These are phyloP conservation scores for Oasisia sp. DNA, from an alignment of 2,888 invertebrate species.

Conservation along the genomic window DNA sequence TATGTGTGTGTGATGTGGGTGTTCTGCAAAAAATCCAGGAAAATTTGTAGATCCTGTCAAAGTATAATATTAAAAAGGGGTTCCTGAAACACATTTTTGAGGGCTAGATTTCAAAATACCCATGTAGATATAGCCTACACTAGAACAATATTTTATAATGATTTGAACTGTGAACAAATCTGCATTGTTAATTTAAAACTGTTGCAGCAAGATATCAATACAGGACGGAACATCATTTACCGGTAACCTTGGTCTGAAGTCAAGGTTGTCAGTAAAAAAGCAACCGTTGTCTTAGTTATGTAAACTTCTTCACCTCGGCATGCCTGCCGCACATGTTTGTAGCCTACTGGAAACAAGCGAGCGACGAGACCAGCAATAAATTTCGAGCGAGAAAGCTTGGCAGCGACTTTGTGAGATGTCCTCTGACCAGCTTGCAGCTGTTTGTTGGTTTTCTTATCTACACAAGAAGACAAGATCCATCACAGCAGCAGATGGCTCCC, in stretches of 20 bases:
- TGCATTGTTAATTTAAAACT: no score
- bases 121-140: no score
- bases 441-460: slow-evolving; percentile 17
- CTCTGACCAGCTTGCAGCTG: not conserved
- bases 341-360: not conserved
- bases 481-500: not conserved
- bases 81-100: no score
- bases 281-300: not conserved
- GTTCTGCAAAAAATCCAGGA: no score
- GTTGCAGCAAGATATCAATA: no score
- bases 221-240: not conserved
- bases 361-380: not conserved
- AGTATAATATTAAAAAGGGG: no score
- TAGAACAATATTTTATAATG: no score
- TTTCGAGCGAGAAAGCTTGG: not conserved
- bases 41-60: no score
- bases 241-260: not conserved
- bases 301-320: not conserved
- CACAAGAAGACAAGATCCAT: not conserved
- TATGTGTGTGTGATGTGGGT: no score
- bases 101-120: no score
- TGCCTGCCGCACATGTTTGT: not conserved
- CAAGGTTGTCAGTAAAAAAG: not conserved
- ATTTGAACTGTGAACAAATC: no score
- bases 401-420: not conserved